Evolutionary conservation across 2,113 vertebrate species (phyloP), one percentile per base, ranked within the genome.

Genomic region (Antechinus flavipes): DNA sequence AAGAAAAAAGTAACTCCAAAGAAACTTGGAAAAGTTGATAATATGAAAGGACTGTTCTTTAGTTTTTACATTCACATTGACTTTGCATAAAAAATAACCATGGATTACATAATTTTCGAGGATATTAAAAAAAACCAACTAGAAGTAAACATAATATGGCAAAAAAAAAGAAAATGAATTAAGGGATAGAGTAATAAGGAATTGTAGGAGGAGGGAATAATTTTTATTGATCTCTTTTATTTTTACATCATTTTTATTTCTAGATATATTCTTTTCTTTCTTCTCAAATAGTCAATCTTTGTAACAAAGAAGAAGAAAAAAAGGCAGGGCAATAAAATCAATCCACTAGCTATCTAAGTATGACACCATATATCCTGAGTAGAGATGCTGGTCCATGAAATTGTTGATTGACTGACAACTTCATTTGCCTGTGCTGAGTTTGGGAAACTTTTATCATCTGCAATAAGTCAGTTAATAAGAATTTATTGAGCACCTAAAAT

Each of bases 1-100:
- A 58, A 90, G n/a, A 90, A 95, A 84, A 58, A 94, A 89, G 50
- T 6, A 89, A 58, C 22, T 93, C 55, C 94, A 91, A 89, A 23
- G 53, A 90, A 89, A 42, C 90, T 90, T 30, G 55, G 54, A 16
- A 76, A 30, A 93, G 42, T n/a, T 90, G 90, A 49, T 16, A 58
- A 26, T 54, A 24, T 94, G 91, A 90, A 90, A 90, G 54, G 25
- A 61, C 35, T 42, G 5, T 84, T 16, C 42, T n/a, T 84, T 42
- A 42, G 68, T 23, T 84, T 84, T 84, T 84, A 16, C 8, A 42
- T 84, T 84, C 35, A 84, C 35, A 84, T 84, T 84, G 16, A 84
- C 14, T 84, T 84, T 84, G 35, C 68, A n/a, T 42, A 84, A 84
- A 7, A 84, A 84, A 42, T 42, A 84, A 22, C 6, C n/a, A 84